These are phyloP conservation scores for Erannis defoliaria DNA, from an alignment of 2,888 invertebrate genomes.

Conservation along the genomic window DNA sequence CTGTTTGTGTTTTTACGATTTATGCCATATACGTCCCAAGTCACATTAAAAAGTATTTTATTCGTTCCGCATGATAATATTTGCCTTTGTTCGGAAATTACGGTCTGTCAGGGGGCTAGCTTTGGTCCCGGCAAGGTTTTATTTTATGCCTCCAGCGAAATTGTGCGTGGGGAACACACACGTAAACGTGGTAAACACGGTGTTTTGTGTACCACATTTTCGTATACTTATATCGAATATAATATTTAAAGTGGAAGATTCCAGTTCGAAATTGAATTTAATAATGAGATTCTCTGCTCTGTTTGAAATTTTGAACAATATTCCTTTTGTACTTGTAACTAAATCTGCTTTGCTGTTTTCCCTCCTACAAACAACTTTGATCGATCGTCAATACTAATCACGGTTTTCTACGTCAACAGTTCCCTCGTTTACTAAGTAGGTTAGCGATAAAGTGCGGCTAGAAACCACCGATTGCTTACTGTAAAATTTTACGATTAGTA, in stretches of 20 bases:
- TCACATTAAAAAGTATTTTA: too few species aligned
- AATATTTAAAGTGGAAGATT: conserved; percentile 16
- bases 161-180: conserved; percentile 37
- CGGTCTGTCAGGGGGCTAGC: conserved; percentile 53
- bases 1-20: conserved; percentile 25
- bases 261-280: not conserved
- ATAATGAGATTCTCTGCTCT: not conserved
- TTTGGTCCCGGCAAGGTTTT: conserved; percentile 42
- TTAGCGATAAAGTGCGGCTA: too few species aligned
- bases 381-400: too few species aligned
- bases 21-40: too few species aligned
- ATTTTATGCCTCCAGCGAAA: conserved; percentile 47
- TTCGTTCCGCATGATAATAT: too few species aligned
- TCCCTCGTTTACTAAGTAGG: too few species aligned
- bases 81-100: too few species aligned
- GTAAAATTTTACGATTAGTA: too few species aligned
- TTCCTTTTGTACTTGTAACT: not conserved
- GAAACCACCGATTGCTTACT: too few species aligned
- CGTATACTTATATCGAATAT: conserved; percentile 17
- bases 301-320: not conserved
- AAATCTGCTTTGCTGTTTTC: not conserved
- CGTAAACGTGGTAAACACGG: conserved; percentile 40
- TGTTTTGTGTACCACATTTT: conserved; percentile 32
- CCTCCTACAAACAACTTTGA: too few species aligned
- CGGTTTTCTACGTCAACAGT: too few species aligned